Conservation (phyloP, 1,140 invertebrate species). For the Apocrypta bakeri region DNA sequence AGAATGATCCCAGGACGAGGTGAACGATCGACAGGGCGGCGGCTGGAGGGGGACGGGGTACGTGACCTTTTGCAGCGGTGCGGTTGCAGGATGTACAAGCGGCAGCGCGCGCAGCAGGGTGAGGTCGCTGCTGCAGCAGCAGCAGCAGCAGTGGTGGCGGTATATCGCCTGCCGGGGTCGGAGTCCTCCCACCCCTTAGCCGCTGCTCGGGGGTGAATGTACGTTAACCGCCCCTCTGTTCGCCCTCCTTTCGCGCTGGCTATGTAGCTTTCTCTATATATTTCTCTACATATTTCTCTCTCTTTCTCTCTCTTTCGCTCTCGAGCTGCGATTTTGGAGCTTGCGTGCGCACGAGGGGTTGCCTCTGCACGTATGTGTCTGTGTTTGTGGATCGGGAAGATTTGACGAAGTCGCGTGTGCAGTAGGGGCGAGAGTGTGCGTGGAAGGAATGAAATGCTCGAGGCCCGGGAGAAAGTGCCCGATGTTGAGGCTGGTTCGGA, state of each 20-base stretch:
- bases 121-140: conserved; percentile 57
- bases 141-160: no score
- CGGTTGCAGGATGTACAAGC: conserved; percentile 31
- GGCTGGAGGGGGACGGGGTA: conserved; percentile 25
- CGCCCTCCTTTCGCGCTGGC: conserved; percentile 7
- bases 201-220: conserved; percentile 40
- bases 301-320: not conserved
- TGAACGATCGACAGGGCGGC: conserved; percentile 26
- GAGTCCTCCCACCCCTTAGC: conserved; percentile 42
- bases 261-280: not conserved
- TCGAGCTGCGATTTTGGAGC: not conserved
- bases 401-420: not conserved
- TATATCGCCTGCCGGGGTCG: conserved; percentile 42
- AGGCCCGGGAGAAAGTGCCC: not conserved
- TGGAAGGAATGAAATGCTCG: not conserved
- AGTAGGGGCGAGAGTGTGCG: not conserved
- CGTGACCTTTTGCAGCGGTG: conserved; percentile 49
- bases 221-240: not conserved
- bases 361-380: no score
- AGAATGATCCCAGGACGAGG: conserved; percentile 34
- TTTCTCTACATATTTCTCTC: not conserved
- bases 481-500: not conserved
- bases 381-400: not conserved
- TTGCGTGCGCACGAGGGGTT: not conserved
- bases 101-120: conserved; percentile 57